Percentiles rank a stretch among this genome's conserved stretches.
phyloP scores from a whole-genome alignment of 2,113 vertebrate species.

The Rhodinocichla rosea region DNA sequence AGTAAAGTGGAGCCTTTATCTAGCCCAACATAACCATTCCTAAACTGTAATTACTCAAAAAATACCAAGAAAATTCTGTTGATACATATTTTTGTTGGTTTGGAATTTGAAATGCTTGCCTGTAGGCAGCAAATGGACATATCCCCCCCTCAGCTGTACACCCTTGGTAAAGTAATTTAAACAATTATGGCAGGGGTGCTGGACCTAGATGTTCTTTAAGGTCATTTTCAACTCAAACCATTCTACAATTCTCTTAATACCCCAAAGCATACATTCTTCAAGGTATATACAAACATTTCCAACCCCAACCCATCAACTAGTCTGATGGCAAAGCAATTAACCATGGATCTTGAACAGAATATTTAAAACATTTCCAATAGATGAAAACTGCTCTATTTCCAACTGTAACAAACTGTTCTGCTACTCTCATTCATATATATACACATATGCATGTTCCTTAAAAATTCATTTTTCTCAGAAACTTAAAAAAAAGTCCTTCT shows the following conservation, averaged over 20 bases:
- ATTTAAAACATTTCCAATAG: background rate
- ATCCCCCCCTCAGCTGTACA: background rate
- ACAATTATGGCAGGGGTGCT: background rate
- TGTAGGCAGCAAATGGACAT: background rate
- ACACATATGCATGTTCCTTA: background rate
- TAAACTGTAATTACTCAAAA: background rate
- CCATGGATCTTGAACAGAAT: background rate
- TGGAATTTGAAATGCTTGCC: background rate
- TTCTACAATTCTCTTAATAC: background rate
- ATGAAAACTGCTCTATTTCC: background rate
- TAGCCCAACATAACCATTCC: background rate
- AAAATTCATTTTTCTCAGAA: background rate
- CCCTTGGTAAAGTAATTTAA: background rate
- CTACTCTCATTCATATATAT: background rate
- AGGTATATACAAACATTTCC: background rate
- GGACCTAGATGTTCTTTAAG: background rate
- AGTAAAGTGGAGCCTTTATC: background rate
- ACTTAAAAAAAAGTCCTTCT: background rate
- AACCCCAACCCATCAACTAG: background rate
- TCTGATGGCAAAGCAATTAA: background rate
- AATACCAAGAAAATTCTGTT: background rate
- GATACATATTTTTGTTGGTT: background rate
- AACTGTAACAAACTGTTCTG: background rate
- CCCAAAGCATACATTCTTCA: background rate
- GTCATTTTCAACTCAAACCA: background rate